Conservation (phyloP, 2,888 invertebrate genomes). For the Vannuccia rotundouncinata region DNA sequence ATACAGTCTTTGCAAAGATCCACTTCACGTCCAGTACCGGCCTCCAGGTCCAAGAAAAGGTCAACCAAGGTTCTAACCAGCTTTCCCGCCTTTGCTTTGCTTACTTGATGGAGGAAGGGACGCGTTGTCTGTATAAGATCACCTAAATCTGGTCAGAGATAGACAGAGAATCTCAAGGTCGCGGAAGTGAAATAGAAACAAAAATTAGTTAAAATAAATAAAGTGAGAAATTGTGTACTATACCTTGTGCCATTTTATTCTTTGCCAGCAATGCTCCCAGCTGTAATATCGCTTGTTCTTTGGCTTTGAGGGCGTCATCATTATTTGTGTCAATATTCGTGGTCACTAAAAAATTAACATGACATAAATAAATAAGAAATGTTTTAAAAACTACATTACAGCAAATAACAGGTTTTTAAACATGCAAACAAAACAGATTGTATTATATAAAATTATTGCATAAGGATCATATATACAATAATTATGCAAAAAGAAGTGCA, state of each 20-base stretch:
- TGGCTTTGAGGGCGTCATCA: conserved; percentile 1
- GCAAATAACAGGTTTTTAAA: no score
- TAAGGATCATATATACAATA: no score
- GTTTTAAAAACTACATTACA: no score
- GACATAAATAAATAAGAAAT: no score
- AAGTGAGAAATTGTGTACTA: no score
- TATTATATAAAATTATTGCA: no score
- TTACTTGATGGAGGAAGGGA: conserved; percentile 85
- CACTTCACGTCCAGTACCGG: conserved; percentile 83
- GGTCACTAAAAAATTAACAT: neutral
- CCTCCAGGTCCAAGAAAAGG: conserved; percentile 91
- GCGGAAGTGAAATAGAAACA: no score
- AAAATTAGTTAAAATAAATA: no score
- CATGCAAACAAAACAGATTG: no score
- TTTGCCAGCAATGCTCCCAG: neutral
- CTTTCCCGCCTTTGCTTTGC: conserved; percentile 98
- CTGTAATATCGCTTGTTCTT: conserved; percentile 9
- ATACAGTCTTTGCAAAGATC: conserved; percentile 75
- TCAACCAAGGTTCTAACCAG: conserved; percentile 91
- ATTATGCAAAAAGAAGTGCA: no score
- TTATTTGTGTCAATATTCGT: neutral
- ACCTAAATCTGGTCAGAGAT: conserved; percentile 58
- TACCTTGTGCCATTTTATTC: neutral
- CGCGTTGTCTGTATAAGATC: conserved; percentile 84
- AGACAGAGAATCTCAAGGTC: no score